Evolutionary conservation across 2,797 vertebrate genomes (phyloP).

Genomic region (Typhlichthys eigenmanni): DNA sequence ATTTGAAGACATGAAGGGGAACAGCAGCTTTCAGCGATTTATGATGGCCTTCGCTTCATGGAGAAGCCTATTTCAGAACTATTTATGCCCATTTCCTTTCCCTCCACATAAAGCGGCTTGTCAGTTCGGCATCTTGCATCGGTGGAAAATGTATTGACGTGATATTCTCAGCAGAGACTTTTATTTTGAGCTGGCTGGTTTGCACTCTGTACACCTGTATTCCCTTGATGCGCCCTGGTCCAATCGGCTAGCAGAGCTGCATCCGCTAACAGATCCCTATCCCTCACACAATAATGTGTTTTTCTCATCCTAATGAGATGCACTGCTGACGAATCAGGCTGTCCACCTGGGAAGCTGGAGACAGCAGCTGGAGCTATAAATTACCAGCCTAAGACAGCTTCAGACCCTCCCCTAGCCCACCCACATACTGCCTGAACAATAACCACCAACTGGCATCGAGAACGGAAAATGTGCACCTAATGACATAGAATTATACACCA

Average conservation of each 20-base stretch:
- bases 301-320: constrained; percentile 64
- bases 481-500: constrained; percentile 62
- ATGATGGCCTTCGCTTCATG: background rate
- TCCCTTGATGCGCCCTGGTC: constrained; percentile 28
- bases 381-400: constrained; percentile 62
- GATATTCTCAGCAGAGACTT: constrained; percentile 12
- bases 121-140: constrained; percentile 9
- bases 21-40: background rate
- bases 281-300: constrained; percentile 49
- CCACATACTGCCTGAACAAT: constrained; percentile 63
- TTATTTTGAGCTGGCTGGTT: constrained; percentile 23
- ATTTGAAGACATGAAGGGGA: background rate
- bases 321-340: constrained; percentile 61
- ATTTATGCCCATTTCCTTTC: constrained; percentile 1
- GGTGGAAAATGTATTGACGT: constrained; percentile 9
- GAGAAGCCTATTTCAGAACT: constrained; percentile 1
- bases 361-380: constrained; percentile 68
- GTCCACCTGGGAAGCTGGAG: constrained; percentile 64
- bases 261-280: constrained; percentile 20
- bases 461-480: constrained; percentile 63
- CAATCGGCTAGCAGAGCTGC: constrained; percentile 21
- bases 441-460: constrained; percentile 48
- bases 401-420: constrained; percentile 53
- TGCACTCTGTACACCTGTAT: constrained; percentile 29
- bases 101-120: background rate